Evolutionary conservation across 2,797 vertebrate species (phyloP), one percentile per base, ranked within the genome.

Genomic region (Acanthiza pusilla): DNA sequence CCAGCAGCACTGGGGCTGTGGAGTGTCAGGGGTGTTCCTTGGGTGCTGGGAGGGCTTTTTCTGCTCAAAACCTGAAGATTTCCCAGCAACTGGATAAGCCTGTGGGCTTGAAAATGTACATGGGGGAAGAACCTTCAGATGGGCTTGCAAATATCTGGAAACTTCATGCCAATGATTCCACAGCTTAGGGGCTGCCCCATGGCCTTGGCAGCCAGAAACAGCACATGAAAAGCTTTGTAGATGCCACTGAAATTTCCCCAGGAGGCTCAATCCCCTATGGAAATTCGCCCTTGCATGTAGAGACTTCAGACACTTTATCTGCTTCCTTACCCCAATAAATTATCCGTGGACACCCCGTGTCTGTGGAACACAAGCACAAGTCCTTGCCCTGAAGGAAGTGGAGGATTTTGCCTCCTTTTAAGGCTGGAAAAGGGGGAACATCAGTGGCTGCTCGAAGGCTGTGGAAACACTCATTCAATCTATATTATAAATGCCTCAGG

Each of bases 321-420:
- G 42, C 47, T 38, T 68, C 50, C 47, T 82, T 73, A 65, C 11
- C 32, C 54, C 21, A 50, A 26, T 29, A 32, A 54, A 42, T 29
- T 67, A 78, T 10, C 58, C 42, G 26, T 0, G 10, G 58, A 30
- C 2, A 1, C 15, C 23, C 3, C 0, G 1, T 23, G 27, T 63
- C 62, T 48, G 42, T 29, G 47, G 20, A 70, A 61, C 60, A 61
- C 29, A 61, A 78, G 21, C 36, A 70, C 23, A 63, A 81, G 5
- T 15, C 50, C 6, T 78, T 36, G 4, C 63, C 29, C 27, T 62
- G 36, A 61, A 73, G 38, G 40, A 72, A 47, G 19, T 5, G 13
- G 20, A 51, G 11, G 23, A 9, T 87, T 91, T 94, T 72, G 9
- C 11, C 25, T 75, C 25, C 47, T 63, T 18, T 65, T 75, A 53